These are phyloP conservation scores for Hyles euphorbiae DNA, from an alignment of 1,140 invertebrate species.

Conservation along the genomic window DNA sequence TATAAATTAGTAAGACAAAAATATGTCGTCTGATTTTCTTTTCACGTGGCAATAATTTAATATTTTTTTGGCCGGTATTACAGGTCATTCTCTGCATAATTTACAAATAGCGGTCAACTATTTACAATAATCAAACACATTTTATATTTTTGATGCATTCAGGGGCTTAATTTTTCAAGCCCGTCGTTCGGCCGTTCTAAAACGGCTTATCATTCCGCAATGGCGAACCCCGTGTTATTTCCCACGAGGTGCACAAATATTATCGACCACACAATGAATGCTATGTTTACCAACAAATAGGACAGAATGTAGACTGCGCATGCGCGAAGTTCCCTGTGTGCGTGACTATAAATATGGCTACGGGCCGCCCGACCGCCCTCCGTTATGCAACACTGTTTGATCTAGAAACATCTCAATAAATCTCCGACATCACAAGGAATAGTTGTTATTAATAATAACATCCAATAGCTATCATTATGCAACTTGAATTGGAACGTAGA, in stretches of 20 bases:
- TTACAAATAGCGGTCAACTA: too few species aligned
- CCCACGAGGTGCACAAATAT: constrained; percentile 30
- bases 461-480: constrained; percentile 9
- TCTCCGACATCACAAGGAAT: constrained; percentile 17
- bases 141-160: too few species aligned
- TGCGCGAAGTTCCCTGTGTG: constrained; percentile 37
- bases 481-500: neutral
- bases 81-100: too few species aligned
- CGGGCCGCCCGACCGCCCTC: constrained; percentile 29
- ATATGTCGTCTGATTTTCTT: too few species aligned
- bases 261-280: constrained; percentile 59
- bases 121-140: too few species aligned
- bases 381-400: constrained; percentile 52
- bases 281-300: constrained; percentile 63
- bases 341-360: constrained; percentile 53
- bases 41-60: too few species aligned
- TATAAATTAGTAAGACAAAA: too few species aligned
- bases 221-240: constrained; percentile 21
- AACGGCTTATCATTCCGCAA: constrained; percentile 6
- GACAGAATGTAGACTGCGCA: constrained; percentile 34
- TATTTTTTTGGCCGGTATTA: too few species aligned
- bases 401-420: constrained; percentile 43
- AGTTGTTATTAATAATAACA: constrained; percentile 19
- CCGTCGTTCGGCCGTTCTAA: too few species aligned
- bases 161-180: too few species aligned